Evolutionary conservation across 2,113 vertebrate genomes (phyloP).

Genomic region (Xenopus laevis): DNA sequence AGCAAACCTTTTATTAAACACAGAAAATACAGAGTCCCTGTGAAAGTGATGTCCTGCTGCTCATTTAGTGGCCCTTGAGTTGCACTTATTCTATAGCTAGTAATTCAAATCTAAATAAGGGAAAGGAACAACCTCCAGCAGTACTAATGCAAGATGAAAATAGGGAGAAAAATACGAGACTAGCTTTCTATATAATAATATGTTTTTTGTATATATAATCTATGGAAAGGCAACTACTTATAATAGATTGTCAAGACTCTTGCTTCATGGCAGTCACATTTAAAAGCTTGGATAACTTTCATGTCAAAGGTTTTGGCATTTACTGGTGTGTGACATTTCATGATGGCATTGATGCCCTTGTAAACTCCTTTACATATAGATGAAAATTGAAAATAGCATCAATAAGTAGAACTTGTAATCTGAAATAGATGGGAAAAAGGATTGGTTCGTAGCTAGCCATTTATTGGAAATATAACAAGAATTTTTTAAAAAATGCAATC

Average conservation of each 20-base stretch:
- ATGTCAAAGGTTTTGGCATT: background rate
- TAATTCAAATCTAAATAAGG: slow-evolving; percentile 2
- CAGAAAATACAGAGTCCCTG: background rate
- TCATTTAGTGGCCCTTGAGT: background rate
- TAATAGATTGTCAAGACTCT: slow-evolving; percentile 5
- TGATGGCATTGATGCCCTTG: slow-evolving; percentile 15
- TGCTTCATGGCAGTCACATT: slow-evolving; percentile 1
- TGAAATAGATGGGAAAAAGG: too few species aligned
- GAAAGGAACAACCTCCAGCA: slow-evolving; percentile 11
- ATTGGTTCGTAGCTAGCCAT: too few species aligned
- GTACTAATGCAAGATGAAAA: background rate
- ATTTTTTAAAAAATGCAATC: too few species aligned
- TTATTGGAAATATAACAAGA: too few species aligned
- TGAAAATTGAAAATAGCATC: background rate
- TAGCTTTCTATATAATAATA: slow-evolving; percentile 34
- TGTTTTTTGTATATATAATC: slow-evolving; percentile 13
- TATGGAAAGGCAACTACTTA: slow-evolving; percentile 5
- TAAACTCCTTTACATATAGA: slow-evolving; percentile 39
- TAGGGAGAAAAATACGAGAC: slow-evolving; percentile 10
- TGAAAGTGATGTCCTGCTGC: slow-evolving; percentile 2
- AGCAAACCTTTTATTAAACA: too few species aligned
- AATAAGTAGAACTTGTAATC: background rate
- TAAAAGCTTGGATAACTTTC: slow-evolving; percentile 5
- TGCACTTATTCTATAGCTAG: slow-evolving; percentile 18
- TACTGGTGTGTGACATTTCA: slow-evolving; percentile 30